Percentiles rank a stretch among this genome's conserved stretches.
Conservation (phyloP, 2,888 invertebrate species). For the Mayetiola destructor region DNA sequence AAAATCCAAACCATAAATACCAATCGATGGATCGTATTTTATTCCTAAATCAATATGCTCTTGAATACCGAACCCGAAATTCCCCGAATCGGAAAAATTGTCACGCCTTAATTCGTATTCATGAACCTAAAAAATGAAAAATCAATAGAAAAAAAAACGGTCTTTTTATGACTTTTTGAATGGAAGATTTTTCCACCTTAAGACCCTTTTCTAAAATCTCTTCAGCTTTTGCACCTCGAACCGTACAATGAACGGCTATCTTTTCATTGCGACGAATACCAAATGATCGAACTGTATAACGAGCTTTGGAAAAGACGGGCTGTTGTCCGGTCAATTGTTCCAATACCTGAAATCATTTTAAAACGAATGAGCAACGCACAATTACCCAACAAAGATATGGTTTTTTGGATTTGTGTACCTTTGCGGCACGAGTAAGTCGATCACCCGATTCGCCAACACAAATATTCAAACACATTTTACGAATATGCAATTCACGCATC, state of each 20-base stretch:
- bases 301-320: conserved; percentile 98
- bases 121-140: conserved; percentile 48
- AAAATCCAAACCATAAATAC: conserved; percentile 99
- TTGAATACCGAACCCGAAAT: conserved; percentile 99
- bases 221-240: conserved; percentile 96
- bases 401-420: conserved; percentile 39
- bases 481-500: conserved; percentile 94
- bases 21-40: conserved; percentile 94
- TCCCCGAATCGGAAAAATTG: conserved; percentile 94
- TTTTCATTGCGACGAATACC: conserved; percentile 99
- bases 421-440: conserved; percentile 83
- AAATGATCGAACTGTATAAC: conserved; percentile 97
- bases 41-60: conserved; percentile 99
- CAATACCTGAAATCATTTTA: conserved; percentile 59
- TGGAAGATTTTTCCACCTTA: conserved; percentile 52
- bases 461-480: conserved; percentile 96
- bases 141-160: background rate
- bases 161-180: conserved; percentile 14
- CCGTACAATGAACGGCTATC: conserved; percentile 98
- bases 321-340: conserved; percentile 98
- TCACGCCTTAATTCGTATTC: conserved; percentile 97
- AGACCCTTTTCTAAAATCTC: conserved; percentile 97
- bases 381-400: background rate
- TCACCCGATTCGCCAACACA: conserved; percentile 99
- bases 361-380: background rate